Base-by-base conservation (phyloP, 2,113 vertebrate species). In the Poicephalus meyeri region DNA sequence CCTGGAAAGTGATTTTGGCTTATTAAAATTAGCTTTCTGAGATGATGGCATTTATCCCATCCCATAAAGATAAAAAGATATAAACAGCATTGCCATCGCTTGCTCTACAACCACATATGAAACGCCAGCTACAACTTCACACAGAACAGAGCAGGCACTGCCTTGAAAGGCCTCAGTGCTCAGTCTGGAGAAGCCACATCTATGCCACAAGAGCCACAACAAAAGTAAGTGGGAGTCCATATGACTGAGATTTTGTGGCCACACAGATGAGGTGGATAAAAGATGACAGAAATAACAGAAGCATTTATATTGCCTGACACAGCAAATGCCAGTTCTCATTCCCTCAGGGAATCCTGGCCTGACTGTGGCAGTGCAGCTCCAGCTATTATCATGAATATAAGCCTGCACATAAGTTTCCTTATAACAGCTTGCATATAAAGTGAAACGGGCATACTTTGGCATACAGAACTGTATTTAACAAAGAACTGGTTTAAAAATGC, bases 401-500 rank as follows among this genome's bases (percentile, higher is more conserved):
- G 42, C 24, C 56, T 10, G 4, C 35, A 37, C 20, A 9, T n/a
- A 89, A 33, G 15, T 41, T 31, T 65, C 69, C 50, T 90, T 46
- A 35, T 47, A 73, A 44, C 13, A 73, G 64, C 73, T 88, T 86
- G 65, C 79, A 35, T 63, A 65, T 79, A 41, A 87, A 93, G 47
- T 53, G 73, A 49, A 90, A 80, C 31, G 83, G 88, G 90, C 80
- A 90, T 16, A 26, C 44, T 71, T 86, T 79, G 86, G 80, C 79
- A 64, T 26, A n/a, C 39, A 53, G 56, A 71, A 19, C 28, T 35
- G 19, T 41, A 44, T 73, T 83, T 88, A 74, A 95, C 47, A 53
- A 90, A 91, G 47, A 46, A 37, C 60, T 89, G 76, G 71, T 95
- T 88, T 80, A 58, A 86, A 94, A 93, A 55, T 21, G 86, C 64